phyloP scores from a whole-genome alignment of 1,140 invertebrate genomes.

The Drosophila nannoptera region DNA sequence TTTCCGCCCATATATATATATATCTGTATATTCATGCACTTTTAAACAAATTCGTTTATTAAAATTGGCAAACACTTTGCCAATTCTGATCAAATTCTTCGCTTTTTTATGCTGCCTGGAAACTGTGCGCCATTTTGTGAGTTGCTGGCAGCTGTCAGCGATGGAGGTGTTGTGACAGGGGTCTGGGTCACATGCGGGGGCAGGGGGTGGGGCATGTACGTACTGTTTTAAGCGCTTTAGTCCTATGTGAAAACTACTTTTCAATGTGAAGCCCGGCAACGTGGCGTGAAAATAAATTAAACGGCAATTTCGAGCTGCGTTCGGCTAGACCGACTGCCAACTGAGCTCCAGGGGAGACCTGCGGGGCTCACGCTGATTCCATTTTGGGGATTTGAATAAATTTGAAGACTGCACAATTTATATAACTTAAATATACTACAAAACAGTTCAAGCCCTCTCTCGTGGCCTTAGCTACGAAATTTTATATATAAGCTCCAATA shows the following conservation, averaged over 20 bases:
- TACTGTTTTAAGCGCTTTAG: conserved; percentile 55
- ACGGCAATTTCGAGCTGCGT: conserved; percentile 23
- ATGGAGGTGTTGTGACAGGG: not conserved
- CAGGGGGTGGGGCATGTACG: conserved; percentile 1
- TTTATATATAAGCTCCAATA: not conserved
- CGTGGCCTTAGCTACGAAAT: not conserved
- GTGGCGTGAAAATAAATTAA: conserved; percentile 61
- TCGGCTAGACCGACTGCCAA: conserved; percentile 14
- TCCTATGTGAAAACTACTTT: conserved; percentile 65
- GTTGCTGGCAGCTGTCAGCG: conserved; percentile 62
- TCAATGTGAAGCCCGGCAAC: conserved; percentile 49
- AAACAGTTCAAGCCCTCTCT: too few species aligned
- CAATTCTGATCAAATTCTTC: conserved; percentile 13
- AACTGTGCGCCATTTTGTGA: conserved; percentile 59
- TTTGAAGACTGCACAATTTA: not conserved
- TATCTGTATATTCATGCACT: conserved; percentile 8
- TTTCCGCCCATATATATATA: conserved; percentile 36
- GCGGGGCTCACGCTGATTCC: not conserved
- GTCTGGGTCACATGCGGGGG: not conserved
- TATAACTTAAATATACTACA: too few species aligned
- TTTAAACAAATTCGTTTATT: conserved; percentile 23
- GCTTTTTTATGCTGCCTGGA: conserved; percentile 1
- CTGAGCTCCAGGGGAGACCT: not conserved
- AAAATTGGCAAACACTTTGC: conserved; percentile 48
- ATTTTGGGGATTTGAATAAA: too few species aligned